Conservation (phyloP, 2,888 invertebrate genomes). For the Athrips mouffetella region DNA sequence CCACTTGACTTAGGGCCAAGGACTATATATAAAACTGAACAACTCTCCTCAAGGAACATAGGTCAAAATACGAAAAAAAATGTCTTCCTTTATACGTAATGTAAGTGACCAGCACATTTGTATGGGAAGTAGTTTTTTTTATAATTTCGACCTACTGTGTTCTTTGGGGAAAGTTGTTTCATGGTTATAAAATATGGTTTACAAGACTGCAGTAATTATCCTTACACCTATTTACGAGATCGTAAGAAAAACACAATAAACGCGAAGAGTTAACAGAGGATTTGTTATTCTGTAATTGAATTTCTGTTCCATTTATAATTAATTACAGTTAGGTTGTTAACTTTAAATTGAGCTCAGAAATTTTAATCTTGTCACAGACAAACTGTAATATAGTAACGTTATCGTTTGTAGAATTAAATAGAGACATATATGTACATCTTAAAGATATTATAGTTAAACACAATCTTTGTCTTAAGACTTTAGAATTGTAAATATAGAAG, state of each 20-base stretch:
- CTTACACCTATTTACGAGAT: slow-evolving; percentile 38
- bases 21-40: too few species aligned
- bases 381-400: slow-evolving; percentile 28
- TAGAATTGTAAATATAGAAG: slow-evolving; percentile 30
- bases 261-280: slow-evolving; percentile 11
- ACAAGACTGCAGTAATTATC: too few species aligned
- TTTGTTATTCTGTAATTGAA: slow-evolving; percentile 3
- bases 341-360: slow-evolving; percentile 16
- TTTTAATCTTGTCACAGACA: slow-evolving; percentile 41
- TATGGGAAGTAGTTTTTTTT: too few species aligned
- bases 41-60: too few species aligned
- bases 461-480: slow-evolving; percentile 9
- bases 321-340: slow-evolving; percentile 8
- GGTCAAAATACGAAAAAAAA: too few species aligned
- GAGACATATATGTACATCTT: slow-evolving; percentile 20
- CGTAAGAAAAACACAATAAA: slow-evolving; percentile 29
- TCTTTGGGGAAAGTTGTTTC: too few species aligned
- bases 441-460: slow-evolving; percentile 21
- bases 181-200: too few species aligned
- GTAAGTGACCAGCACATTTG: too few species aligned
- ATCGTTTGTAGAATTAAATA: slow-evolving; percentile 16
- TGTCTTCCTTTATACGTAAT: too few species aligned
- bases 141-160: too few species aligned
- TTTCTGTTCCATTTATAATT: slow-evolving; percentile 4
- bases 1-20: too few species aligned